These are phyloP conservation scores for Drosophila bunnanda DNA, from an alignment of 2,888 invertebrate genomes.

Conservation along the genomic window DNA sequence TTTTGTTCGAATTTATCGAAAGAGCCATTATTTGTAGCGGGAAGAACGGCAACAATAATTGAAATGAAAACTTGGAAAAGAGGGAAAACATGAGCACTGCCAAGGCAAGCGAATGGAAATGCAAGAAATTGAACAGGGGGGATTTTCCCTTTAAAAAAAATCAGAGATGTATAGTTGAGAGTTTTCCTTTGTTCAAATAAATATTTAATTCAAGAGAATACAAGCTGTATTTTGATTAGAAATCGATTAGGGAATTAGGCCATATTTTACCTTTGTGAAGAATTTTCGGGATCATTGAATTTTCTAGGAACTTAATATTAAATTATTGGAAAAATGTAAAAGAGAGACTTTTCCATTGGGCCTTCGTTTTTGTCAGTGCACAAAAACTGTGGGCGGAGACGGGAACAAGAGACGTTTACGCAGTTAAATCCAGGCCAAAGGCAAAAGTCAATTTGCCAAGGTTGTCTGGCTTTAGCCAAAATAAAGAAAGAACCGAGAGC, in stretches of 20 bases:
- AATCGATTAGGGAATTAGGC: not conserved
- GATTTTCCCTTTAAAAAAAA: too few species aligned
- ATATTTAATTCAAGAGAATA: not conserved
- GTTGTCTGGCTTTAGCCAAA: slow-evolving; percentile 55
- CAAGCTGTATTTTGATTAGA: not conserved
- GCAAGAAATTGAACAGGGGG: not conserved
- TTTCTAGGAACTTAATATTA: not conserved
- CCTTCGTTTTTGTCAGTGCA: not conserved
- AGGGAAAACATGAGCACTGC: not conserved
- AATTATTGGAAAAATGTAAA: not conserved
- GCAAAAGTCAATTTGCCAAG: slow-evolving; percentile 73
- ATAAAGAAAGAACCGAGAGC: not conserved
- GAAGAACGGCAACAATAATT: not conserved
- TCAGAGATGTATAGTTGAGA: too few species aligned
- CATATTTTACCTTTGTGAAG: not conserved
- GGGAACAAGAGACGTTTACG: not conserved
- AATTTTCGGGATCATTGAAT: too few species aligned
- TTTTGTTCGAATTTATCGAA: not conserved
- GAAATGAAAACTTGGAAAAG: not conserved
- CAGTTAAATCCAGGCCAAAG: slow-evolving; percentile 31
- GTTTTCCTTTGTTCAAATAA: not conserved
- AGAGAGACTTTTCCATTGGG: too few species aligned
- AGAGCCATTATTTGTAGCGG: not conserved
- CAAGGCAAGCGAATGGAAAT: not conserved
- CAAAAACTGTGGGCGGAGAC: not conserved